A percentile compares a stretch with the other conserved stretches of the same genome.
These are phyloP conservation scores for Arizona elegans DNA, from an alignment of 2,113 vertebrate species.

Conservation along the genomic window DNA sequence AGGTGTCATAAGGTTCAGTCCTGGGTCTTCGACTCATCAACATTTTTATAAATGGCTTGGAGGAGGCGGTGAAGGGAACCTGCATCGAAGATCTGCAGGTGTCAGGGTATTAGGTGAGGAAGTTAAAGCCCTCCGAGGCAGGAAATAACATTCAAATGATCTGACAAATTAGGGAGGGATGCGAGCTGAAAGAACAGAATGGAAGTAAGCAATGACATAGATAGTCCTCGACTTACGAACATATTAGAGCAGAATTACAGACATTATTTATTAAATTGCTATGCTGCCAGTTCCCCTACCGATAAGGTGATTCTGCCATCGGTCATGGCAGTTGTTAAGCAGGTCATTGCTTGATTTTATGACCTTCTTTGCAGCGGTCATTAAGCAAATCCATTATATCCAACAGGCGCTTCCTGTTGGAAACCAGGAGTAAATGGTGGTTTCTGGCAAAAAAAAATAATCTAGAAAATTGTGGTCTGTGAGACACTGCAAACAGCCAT, in stretches of 20 bases:
- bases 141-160: background rate
- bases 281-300: no score
- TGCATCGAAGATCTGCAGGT: background rate
- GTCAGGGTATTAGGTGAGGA: background rate
- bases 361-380: background rate
- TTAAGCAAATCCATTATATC: background rate
- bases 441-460: background rate
- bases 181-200: background rate
- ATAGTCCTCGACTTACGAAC: background rate
- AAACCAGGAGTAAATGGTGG: background rate
- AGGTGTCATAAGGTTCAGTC: background rate
- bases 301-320: no score
- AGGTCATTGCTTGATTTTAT: background rate
- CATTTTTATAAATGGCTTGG: background rate
- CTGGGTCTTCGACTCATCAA: background rate
- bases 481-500: background rate
- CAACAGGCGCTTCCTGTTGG: background rate
- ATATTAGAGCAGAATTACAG: background rate
- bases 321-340: no score
- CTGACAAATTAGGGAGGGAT: background rate
- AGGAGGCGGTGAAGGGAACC: background rate
- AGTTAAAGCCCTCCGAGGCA: background rate
- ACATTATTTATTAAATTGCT: background rate
- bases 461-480: background rate
- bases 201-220: background rate